Conservation (phyloP, 2,888 invertebrate species). For the Thera obeliscata region DNA sequence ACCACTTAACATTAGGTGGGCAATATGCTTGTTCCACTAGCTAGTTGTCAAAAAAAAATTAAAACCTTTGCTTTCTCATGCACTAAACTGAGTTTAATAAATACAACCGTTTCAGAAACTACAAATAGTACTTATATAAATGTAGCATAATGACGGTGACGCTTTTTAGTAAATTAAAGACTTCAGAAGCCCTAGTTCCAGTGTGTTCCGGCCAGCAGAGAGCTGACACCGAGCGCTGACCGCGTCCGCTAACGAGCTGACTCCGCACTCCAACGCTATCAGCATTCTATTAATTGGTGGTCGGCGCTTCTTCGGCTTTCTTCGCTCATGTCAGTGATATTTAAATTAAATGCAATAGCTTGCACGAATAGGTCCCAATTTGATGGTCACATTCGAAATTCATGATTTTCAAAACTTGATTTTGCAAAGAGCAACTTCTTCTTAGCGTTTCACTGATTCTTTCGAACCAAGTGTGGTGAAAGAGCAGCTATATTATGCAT, state of each 20-base stretch:
- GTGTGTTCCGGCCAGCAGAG: background rate
- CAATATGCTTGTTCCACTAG: too few relatives aligned
- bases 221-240: constrained; percentile 12
- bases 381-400: too few relatives aligned
- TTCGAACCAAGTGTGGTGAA: too few relatives aligned
- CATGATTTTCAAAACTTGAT: too few relatives aligned
- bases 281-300: constrained; percentile 22
- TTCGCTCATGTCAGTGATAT: background rate
- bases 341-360: background rate
- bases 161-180: background rate
- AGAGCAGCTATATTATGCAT: too few relatives aligned
- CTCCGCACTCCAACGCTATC: constrained; percentile 7
- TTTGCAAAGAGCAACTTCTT: too few relatives aligned
- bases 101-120: background rate
- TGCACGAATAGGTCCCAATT: too few relatives aligned
- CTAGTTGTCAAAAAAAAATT: too few relatives aligned
- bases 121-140: background rate
- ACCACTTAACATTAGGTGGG: too few relatives aligned
- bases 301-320: constrained; percentile 8
- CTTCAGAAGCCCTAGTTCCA: background rate
- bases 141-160: background rate
- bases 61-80: too few relatives aligned
- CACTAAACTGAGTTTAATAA: background rate
- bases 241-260: constrained; percentile 25
- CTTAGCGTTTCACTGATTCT: too few relatives aligned